Percentiles rank a stretch among this genome's conserved stretches.
Evolutionary conservation across 1,140 invertebrate species (phyloP).

Genomic region (silkworm (Bombyx mori)): DNA sequence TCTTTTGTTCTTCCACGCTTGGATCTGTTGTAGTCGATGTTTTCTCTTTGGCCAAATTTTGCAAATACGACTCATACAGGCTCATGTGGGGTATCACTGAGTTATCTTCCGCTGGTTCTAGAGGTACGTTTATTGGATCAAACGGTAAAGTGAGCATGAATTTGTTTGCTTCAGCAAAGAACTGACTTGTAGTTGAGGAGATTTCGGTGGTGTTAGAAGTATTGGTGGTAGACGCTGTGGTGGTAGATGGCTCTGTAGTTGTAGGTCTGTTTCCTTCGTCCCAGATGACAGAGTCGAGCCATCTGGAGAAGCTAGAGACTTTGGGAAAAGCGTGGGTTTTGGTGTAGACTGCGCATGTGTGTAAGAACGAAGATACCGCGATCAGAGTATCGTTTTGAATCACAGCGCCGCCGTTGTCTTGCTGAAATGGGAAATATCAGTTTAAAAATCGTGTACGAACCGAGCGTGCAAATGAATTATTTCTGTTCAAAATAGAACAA

Average conservation of each 20-base stretch:
- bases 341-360: slow-evolving; percentile 49
- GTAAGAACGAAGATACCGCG: slow-evolving; percentile 43
- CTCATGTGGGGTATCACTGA: slow-evolving; percentile 54
- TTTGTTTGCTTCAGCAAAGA: slow-evolving; percentile 33
- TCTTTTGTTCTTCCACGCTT: slow-evolving; percentile 22
- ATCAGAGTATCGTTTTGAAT: slow-evolving; percentile 57
- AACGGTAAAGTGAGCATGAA: slow-evolving; percentile 49
- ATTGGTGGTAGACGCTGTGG: slow-evolving; percentile 16
- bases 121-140: slow-evolving; percentile 48
- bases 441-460: background rate
- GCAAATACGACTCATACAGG: slow-evolving; percentile 55
- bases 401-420: slow-evolving; percentile 56
- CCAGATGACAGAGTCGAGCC: slow-evolving; percentile 55
- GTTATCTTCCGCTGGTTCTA: slow-evolving; percentile 54
- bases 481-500: too few relatives aligned
- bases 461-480: too few relatives aligned
- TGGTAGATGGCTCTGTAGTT: slow-evolving; percentile 16
- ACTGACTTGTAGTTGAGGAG: slow-evolving; percentile 12
- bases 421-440: slow-evolving; percentile 27
- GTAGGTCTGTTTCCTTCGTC: slow-evolving; percentile 47
- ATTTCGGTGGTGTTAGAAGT: slow-evolving; percentile 2
- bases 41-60: slow-evolving; percentile 35
- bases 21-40: slow-evolving; percentile 37
- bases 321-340: slow-evolving; percentile 57
- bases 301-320: slow-evolving; percentile 43